Evolutionary conservation across 2,888 invertebrate genomes (phyloP).

Genomic region (Mylabris sibirica): DNA sequence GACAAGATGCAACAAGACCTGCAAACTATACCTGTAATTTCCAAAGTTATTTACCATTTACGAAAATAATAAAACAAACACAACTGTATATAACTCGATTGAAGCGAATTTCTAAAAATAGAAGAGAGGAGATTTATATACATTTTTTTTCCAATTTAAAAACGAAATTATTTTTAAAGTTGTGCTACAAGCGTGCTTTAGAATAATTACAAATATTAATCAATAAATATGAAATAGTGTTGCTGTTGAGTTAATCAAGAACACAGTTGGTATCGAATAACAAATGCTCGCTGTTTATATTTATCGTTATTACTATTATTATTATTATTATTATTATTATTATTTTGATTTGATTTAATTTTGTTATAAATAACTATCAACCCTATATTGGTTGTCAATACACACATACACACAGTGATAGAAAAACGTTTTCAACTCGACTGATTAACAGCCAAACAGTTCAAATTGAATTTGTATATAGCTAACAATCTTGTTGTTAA

Average conservation of each 20-base stretch:
- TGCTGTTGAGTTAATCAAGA: conserved; percentile 45
- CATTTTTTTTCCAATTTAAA: neutral
- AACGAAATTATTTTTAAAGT: neutral
- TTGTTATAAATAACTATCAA: neutral
- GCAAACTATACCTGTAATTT: conserved; percentile 10
- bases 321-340: conserved; percentile 20
- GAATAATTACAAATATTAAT: conserved; percentile 45
- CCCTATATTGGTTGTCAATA: neutral
- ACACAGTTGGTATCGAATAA: conserved; percentile 44
- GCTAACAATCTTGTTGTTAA: conserved; percentile 26
- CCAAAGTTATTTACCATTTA: neutral
- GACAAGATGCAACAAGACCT: conserved; percentile 18
- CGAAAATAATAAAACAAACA: neutral
- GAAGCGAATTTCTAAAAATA: neutral
- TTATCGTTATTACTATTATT: conserved; percentile 24
- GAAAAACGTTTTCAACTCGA: neutral
- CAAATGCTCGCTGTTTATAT: conserved; percentile 37
- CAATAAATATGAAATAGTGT: conserved; percentile 41
- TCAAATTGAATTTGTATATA: conserved; percentile 31
- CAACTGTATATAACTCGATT: neutral
- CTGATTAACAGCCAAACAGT: conserved; percentile 29
- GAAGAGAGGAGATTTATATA: too few relatives aligned
- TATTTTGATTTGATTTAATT: conserved; percentile 20
- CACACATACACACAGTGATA: too few relatives aligned
- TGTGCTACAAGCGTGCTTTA: conserved; percentile 23